Base-by-base conservation (phyloP, 2,888 invertebrate species). In the Sphaerophoria rueppellii region DNA sequence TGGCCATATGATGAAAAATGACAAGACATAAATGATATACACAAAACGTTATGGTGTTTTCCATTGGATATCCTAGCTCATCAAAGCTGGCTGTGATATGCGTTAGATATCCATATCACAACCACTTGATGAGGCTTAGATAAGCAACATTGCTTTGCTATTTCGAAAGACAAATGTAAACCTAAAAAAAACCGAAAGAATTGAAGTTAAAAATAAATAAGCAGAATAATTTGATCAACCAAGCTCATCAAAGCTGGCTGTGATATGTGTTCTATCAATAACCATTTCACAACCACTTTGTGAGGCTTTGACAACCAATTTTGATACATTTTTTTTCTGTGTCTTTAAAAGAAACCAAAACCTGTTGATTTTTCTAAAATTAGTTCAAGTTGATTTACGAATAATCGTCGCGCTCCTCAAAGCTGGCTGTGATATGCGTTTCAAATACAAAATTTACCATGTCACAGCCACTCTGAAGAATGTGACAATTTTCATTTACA, bases 11-110 rank as follows among this genome's bases (percentile, higher is more conserved):
- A 34, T 48, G 61, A 72, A 34, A 54, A 63, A 46, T 43, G n/a
- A 52, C 34, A 14, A 46, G 2, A 52, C 7, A 16, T 14, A 24
- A 40, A 37, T 40, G 16, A 11, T 48, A 11, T 46, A 35, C 35
- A 61, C 54, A 50, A 46, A 46, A 14, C n/a, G 1, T 52, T 50
- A 6, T 32, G 91, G 89, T 91, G 91, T 89, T 79, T 89, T 89
- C 90, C 91, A 91, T 91, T 91, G 91, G 89, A 91, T 91, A 90
- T 91, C 91, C 93, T 93, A 95, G 95, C 95, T 96, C 95, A 95
- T 97, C 97, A 97, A 97, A 97, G 98, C 98, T 97, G 97, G 97
- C 97, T 98, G 98, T 98, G 98, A 98, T 98, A 98, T 96, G 97
- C 93, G 92, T 91, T 90, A 89, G 89, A 88, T 92, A 92, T 91